Conservation (phyloP, 2,888 invertebrate genomes). For the Coelinius sp. region DNA sequence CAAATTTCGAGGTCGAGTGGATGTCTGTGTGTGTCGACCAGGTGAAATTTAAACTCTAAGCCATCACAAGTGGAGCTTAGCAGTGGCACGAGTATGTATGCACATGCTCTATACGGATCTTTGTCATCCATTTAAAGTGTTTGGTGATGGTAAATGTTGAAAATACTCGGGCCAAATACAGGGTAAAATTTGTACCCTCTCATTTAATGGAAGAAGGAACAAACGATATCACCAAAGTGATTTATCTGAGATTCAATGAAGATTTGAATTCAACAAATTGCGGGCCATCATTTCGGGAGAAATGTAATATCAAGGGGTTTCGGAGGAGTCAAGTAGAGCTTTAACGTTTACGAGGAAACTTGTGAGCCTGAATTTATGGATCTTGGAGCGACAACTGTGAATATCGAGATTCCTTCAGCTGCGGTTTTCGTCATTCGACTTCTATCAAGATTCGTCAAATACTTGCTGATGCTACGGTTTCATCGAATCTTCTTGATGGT, state of each 20-base stretch:
- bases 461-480: not conserved
- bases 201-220: not conserved
- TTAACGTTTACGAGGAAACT: slow-evolving; percentile 9
- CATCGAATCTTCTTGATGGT: not conserved
- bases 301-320: not conserved
- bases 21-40: not conserved
- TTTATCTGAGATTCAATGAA: slow-evolving; percentile 1
- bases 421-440: not conserved
- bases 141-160: not conserved
- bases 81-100: not conserved
- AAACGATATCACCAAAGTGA: not conserved
- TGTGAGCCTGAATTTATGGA: not conserved
- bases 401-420: not conserved
- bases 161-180: slow-evolving; percentile 1
- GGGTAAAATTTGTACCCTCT: not conserved
- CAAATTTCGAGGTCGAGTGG: slow-evolving; percentile 6
- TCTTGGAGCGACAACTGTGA: not conserved
- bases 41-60: slow-evolving; percentile 4
- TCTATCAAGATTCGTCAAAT: not conserved
- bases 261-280: not conserved
- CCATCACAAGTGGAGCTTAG: slow-evolving; percentile 9
- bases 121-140: not conserved
- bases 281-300: not conserved
- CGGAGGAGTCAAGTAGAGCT: not conserved
- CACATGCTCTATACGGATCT: not conserved